These are phyloP conservation scores for Eupsittula cactorum DNA, from an alignment of 2,113 vertebrate genomes.

Conservation along the genomic window DNA sequence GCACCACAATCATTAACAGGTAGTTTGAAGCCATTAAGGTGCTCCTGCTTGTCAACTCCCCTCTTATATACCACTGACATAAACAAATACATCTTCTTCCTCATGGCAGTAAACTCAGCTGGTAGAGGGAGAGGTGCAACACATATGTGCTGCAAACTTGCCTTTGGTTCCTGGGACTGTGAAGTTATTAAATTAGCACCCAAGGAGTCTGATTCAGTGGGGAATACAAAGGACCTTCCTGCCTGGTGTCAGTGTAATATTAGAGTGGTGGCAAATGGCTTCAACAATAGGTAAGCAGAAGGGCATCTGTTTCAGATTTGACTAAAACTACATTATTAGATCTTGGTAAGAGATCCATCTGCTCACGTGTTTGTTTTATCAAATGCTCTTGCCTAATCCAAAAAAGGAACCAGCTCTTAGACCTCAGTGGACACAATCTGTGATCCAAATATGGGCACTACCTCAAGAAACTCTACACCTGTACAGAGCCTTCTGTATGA, in stretches of 20 bases:
- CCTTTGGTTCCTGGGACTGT: neutral
- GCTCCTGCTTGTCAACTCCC: conserved; percentile 67
- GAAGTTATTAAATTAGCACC: conserved; percentile 71
- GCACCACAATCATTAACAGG: conserved; percentile 76
- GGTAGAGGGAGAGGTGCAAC: neutral
- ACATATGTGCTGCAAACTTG: neutral
- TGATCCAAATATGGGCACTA: neutral
- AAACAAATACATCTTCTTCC: conserved; percentile 54
- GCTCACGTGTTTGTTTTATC: conserved; percentile 26
- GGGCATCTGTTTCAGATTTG: conserved; percentile 80
- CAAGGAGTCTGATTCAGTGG: conserved; percentile 50
- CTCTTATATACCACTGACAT: conserved; percentile 41
- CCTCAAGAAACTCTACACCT: neutral
- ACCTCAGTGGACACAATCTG: neutral
- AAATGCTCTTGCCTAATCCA: neutral
- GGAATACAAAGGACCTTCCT: conserved; percentile 59
- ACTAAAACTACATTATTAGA: conserved; percentile 80
- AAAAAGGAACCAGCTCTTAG: neutral
- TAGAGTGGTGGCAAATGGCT: conserved; percentile 77
- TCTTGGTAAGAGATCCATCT: conserved; percentile 68
- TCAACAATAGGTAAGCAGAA: conserved; percentile 74
- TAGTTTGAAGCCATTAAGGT: conserved; percentile 76
- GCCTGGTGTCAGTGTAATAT: conserved; percentile 70
- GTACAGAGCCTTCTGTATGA: neutral
- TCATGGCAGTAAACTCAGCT: conserved; percentile 13